Percentiles rank a stretch among this genome's conserved stretches.
phyloP scores from a whole-genome alignment of 2,797 vertebrate genomes.

The Propithecus deckenii region DNA sequence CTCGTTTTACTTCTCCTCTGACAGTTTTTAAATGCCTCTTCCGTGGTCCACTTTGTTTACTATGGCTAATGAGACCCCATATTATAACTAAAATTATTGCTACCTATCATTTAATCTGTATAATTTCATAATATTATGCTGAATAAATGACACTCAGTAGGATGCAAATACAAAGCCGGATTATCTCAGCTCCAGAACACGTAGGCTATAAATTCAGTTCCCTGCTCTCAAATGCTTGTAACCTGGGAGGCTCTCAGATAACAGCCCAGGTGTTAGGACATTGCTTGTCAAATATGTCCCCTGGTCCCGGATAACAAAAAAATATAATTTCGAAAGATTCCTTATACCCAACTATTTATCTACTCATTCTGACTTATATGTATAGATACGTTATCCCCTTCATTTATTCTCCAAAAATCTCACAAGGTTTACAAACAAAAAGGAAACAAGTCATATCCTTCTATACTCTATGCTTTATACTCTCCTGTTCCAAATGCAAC shows the following conservation, averaged over 20 bases:
- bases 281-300: neutral
- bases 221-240: no score
- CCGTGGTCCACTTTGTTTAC: neutral
- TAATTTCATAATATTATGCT: no score
- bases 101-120: rapidly evolving
- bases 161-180: neutral
- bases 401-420: neutral
- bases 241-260: neutral
- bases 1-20: neutral
- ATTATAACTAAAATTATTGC: neutral
- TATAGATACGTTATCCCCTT: neutral
- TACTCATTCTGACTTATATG: neutral
- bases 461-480: neutral
- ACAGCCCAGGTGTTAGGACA: neutral
- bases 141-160: neutral
- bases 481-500: neutral
- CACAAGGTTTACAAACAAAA: neutral
- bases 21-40: neutral
- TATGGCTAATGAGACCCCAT: neutral
- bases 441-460: neutral
- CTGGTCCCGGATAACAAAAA: neutral
- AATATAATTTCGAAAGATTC: neutral
- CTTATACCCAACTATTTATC: neutral
- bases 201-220: neutral
- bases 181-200: neutral